Evolutionary conservation across 2,113 vertebrate genomes (phyloP), one percentile per base, ranked within the genome.

Genomic region (Scomber colias): DNA sequence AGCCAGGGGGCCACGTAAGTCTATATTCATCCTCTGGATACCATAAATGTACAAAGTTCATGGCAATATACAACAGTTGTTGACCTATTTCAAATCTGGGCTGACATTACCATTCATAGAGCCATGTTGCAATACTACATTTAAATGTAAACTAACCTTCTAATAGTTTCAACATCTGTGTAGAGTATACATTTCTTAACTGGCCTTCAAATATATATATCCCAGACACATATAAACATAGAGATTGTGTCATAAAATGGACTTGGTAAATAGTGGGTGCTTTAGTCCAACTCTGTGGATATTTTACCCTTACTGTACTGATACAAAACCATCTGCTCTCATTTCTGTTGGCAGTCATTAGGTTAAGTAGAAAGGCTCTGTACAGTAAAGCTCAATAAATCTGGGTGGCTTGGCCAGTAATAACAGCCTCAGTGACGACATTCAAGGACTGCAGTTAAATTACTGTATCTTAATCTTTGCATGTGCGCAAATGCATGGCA

Each of bases 281-380:
- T 48, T 82, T 53, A 53, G 49, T 81, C 14, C 27, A 71, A 53
- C 21, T 77, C 46, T 67, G 53, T 82, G n/a, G 27, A 69, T 74
- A 48, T 82, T 51, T 74, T 10, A 71, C 9, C 49, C 35, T 72
- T 30, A 50, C 69, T 73, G 50, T 80, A 76, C 57, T 69, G 66
- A 75, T 79, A 80, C 76, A 51, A 14, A 77, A 76, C 82, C 87
- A 90, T 90, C 87, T 93, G 90, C 81, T 89, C 72, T 51, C 49
- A 27, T 83, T 91, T 64, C 72, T 87, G 60, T 56, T 84, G 87
- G 87, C 67, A 80, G 54, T 90, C 91, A 93, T 93, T 91, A 92
- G 55, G 75, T 71, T 92, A 87, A 93, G 91, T 89, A 85, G 82
- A 85, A 80, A 69, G 75, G 77, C 77, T 78, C 64, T 65, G 73